A percentile compares a stretch with the other conserved stretches of the same genome.
These are phyloP conservation scores for Rhinoderma darwinii DNA, from an alignment of 2,113 vertebrate species.

Conservation along the genomic window DNA sequence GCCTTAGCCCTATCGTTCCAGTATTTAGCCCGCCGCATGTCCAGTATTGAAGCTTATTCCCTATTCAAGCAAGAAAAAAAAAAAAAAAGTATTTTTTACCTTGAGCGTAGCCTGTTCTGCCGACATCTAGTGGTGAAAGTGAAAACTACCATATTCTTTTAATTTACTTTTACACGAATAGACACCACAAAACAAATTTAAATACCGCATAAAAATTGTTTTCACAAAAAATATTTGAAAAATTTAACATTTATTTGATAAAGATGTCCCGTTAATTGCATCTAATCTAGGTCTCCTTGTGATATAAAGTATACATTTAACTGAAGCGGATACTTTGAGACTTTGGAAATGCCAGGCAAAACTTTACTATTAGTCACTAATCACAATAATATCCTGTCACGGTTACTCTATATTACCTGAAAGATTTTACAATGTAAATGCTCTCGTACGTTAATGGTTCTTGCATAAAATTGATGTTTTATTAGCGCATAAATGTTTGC, in stretches of 20 bases:
- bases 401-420: neutral
- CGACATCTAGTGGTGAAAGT: too few relatives aligned
- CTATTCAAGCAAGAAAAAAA: too few relatives aligned
- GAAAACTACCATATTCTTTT: too few relatives aligned
- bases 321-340: neutral
- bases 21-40: too few relatives aligned
- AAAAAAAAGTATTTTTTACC: too few relatives aligned
- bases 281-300: neutral
- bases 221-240: too few relatives aligned
- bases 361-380: slow-evolving; percentile 6
- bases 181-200: too few relatives aligned
- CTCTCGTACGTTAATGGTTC: neutral
- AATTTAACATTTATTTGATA: neutral
- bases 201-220: too few relatives aligned
- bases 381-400: neutral
- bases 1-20: too few relatives aligned
- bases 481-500: slow-evolving; percentile 25
- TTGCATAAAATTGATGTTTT: neutral
- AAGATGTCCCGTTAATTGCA: neutral
- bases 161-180: too few relatives aligned
- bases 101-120: too few relatives aligned
- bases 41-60: too few relatives aligned
- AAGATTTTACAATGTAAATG: neutral
- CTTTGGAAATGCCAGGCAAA: neutral
- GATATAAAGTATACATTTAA: neutral